Conservation (phyloP, 2,888 invertebrate genomes). For the Cheilosia pagana region DNA sequence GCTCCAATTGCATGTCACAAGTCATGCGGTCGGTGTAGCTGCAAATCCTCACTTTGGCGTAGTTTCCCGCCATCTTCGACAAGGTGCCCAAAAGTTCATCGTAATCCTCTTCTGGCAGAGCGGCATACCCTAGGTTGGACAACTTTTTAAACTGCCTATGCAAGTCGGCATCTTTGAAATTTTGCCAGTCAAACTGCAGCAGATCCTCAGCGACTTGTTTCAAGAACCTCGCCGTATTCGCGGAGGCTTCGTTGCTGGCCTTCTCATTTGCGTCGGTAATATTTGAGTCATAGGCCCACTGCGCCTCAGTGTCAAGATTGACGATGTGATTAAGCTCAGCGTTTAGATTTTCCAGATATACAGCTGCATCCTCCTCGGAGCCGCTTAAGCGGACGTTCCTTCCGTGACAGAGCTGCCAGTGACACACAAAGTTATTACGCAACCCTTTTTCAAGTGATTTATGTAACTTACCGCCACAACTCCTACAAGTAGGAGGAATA, state of each 20-base stretch:
- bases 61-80: conserved; percentile 90
- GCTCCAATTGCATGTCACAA: conserved; percentile 90
- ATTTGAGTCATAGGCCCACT: conserved; percentile 91
- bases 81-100: conserved; percentile 86
- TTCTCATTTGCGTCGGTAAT: conserved; percentile 89
- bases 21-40: conserved; percentile 86
- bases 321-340: conserved; percentile 85
- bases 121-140: conserved; percentile 89
- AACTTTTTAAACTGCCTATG: conserved; percentile 90
- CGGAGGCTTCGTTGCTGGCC: conserved; percentile 81
- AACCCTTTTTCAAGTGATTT: background rate
- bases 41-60: conserved; percentile 92
- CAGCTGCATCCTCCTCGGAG: conserved; percentile 85
- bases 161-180: conserved; percentile 88
- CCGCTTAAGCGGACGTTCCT: background rate
- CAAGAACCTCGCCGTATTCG: conserved; percentile 80
- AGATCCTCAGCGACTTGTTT: conserved; percentile 82
- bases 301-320: conserved; percentile 86
- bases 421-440: background rate
- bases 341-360: conserved; percentile 87
- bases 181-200: conserved; percentile 88
- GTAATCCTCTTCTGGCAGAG: conserved; percentile 88
- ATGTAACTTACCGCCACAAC: conserved; percentile 29
- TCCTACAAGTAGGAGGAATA: conserved; percentile 17
- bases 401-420: conserved; percentile 41